Evolutionary conservation across 2,888 invertebrate species (phyloP), one percentile per base, ranked within the genome.

Genomic region (Chrysomela aeneicollis): DNA sequence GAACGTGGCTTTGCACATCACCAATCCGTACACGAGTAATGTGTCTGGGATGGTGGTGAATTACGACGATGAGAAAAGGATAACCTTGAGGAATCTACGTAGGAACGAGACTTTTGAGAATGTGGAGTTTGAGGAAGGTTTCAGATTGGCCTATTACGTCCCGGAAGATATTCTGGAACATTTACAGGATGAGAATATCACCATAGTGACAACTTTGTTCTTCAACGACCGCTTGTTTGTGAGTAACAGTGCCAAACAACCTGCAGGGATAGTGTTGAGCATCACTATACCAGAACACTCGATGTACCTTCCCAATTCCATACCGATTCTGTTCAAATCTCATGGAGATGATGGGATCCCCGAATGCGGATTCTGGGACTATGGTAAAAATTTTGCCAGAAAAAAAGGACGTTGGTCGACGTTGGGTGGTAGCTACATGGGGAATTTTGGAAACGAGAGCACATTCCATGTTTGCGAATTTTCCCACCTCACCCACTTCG

Each of bases 401-500:
- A 73, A 73, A 58, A 82, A 81, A 63, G 87, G 84, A 52, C 81
- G 78, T 22, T 90, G 90, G 90, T 86, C 85, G 1, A 82, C 80
- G 0, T 81, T 85, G 57, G 90, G 89, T 0, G 85, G 88, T 62
- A 82, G 79, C 19, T 77, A 81, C 76, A 55, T 80, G 71, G 75
- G 81, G 71, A 69, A 76, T 59, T 74, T 77, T 61, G 50, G 76
- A 68, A 69, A 80, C 73, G 74, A 74, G 75, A 68, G 82, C 72
- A 69, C 79, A 79, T 70, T 87, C 30, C 86, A 86, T 70, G 79
- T 82, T 18, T 88, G 88, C 71, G 78, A 84, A 8, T 88, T 86
- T 76, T 79, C 82, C 26, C 88, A 88, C 73, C 82, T 88, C 53
- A 88, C 88, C 0, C 87, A 88, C 75, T 87, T 88, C 74, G 87